Evolutionary conservation across 2,888 invertebrate genomes (phyloP).

Genomic region (Nezara viridula): DNA sequence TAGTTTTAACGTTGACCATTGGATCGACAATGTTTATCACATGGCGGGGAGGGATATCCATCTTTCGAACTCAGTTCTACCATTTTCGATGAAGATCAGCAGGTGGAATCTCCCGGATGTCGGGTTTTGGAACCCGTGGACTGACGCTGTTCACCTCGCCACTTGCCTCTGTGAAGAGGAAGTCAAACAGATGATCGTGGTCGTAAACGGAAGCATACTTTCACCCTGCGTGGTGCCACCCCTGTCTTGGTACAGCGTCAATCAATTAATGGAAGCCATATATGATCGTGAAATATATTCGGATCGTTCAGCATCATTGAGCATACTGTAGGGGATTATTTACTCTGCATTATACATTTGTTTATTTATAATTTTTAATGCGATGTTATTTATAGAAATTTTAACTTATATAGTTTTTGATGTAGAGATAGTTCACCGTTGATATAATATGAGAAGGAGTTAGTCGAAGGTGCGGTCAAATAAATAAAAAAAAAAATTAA

Average conservation of each 20-base stretch:
- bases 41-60: background rate
- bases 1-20: background rate
- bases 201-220: background rate
- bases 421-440: no score
- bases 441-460: no score
- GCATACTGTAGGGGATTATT: background rate
- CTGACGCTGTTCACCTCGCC: background rate
- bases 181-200: background rate
- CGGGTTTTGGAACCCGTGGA: constrained; percentile 60
- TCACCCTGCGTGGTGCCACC: background rate
- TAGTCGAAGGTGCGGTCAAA: no score
- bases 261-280: background rate
- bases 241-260: background rate
- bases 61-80: background rate
- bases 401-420: no score
- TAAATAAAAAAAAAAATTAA: no score
- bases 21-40: constrained; percentile 51
- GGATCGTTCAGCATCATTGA: background rate
- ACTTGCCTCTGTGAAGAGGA: background rate
- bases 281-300: background rate
- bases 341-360: background rate
- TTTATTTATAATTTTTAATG: no score
- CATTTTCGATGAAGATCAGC: background rate
- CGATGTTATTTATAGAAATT: no score
- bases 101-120: constrained; percentile 55